Conservation (phyloP, 2,797 vertebrate species). For the Clarias laeviceps region DNA sequence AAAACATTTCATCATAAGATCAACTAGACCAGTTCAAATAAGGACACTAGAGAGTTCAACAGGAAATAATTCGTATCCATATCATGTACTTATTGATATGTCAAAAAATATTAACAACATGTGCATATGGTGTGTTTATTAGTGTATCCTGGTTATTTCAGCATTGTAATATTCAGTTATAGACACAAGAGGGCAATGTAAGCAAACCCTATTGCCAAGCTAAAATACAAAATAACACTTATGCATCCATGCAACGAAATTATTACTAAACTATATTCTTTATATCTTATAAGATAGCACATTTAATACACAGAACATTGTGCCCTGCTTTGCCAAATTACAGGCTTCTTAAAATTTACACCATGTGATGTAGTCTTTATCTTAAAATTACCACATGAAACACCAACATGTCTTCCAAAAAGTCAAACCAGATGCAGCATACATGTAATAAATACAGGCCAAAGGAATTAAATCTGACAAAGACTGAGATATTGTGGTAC, state of each 20-base stretch:
- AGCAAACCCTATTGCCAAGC: slow-evolving; percentile 27
- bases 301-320: neutral
- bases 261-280: neutral
- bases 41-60: neutral
- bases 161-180: neutral
- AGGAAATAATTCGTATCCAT: neutral
- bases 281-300: neutral
- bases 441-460: slow-evolving; percentile 36
- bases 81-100: neutral
- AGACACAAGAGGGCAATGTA: slow-evolving; percentile 68
- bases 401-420: slow-evolving; percentile 52
- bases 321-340: neutral
- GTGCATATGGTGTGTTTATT: no score
- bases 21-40: slow-evolving; percentile 17
- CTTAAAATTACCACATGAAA: slow-evolving; percentile 57
- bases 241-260: neutral
- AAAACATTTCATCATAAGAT: slow-evolving; percentile 44
- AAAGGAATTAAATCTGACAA: neutral
- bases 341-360: slow-evolving; percentile 14
- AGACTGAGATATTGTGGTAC: neutral
- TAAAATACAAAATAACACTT: neutral
- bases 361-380: slow-evolving; percentile 43
- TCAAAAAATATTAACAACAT: neutral
- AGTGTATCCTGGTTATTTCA: neutral
- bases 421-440: slow-evolving; percentile 43